Conservation (phyloP, 2,113 vertebrate species). For the Sus scrofa region T2T-Sscrofa CM000820.6:59033501-59034000, state of each 20-base stretch:
- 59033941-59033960: background rate
- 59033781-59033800: constrained; percentile 84
- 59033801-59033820: background rate
- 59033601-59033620: background rate
- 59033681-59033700: constrained; percentile 87
- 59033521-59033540: accelerated
- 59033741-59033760: constrained; percentile 86
- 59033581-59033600: background rate
- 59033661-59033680: constrained; percentile 84
- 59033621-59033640: constrained; percentile 34
- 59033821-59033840: background rate
- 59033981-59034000: accelerated
- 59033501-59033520: background rate
- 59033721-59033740: constrained; percentile 81
- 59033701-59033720: constrained; percentile 51
- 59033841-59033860: background rate
- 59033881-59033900: background rate
- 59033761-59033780: constrained; percentile 84
- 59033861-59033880: background rate
- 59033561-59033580: background rate
- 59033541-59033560: background rate
- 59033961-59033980: background rate
- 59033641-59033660: constrained; percentile 69
- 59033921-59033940: background rate
- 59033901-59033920: background rate